Conservation (phyloP, 2,113 vertebrate genomes). For the Psettodes erumei region DNA sequence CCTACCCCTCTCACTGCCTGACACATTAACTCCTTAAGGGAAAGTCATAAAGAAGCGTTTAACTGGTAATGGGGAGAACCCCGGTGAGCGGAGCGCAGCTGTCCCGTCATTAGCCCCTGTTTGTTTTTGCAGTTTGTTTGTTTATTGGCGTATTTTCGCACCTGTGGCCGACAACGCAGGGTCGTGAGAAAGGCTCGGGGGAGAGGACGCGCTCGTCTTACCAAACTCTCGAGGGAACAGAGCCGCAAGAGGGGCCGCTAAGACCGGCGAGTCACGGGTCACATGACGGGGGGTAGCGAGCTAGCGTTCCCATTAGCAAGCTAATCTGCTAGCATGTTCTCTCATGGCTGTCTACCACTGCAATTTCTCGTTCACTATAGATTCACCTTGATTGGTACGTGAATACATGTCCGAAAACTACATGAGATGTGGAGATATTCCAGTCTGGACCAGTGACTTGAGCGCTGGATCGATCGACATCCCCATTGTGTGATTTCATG, state of each 20-base stretch:
- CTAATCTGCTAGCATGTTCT: neutral
- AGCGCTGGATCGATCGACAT: too few relatives aligned
- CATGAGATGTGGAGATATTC: neutral
- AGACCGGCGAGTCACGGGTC: neutral
- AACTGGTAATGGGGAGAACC: slow-evolving; percentile 60
- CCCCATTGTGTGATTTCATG: neutral
- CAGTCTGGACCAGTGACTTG: neutral
- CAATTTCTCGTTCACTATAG: neutral
- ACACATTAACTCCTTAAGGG: slow-evolving; percentile 53
- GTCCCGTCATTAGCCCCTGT: slow-evolving; percentile 66
- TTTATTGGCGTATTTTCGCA: slow-evolving; percentile 72
- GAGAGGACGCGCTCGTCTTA: slow-evolving; percentile 17
- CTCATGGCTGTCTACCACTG: neutral
- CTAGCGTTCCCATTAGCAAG: neutral
- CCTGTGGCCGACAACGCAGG: slow-evolving; percentile 63
- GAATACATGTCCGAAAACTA: too few relatives aligned
- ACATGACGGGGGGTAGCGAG: neutral
- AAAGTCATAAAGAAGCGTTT: slow-evolving; percentile 66
- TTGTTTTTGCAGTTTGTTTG: slow-evolving; percentile 76
- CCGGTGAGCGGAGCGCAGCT: slow-evolving; percentile 67
- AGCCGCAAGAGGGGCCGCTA: neutral
- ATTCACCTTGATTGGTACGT: neutral
- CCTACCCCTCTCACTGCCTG: slow-evolving; percentile 31
- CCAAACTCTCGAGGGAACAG: slow-evolving; percentile 21
- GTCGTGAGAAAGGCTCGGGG: slow-evolving; percentile 65